phyloP scores from a whole-genome alignment of 2,797 vertebrate genomes.

The Apogon talboti region DNA sequence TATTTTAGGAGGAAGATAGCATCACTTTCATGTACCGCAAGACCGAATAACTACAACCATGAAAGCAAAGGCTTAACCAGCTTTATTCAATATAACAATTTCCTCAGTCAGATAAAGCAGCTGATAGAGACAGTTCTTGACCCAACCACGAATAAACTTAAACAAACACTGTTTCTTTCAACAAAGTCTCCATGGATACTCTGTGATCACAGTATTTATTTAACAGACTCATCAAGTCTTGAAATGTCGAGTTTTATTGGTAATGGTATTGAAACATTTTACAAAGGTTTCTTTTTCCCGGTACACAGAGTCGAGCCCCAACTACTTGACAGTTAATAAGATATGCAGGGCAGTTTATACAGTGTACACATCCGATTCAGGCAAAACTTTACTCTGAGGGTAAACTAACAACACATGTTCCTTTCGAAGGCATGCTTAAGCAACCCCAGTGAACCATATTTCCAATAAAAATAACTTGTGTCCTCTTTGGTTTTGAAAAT shows the following conservation, averaged over 20 bases:
- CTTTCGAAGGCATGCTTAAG: conserved; percentile 26
- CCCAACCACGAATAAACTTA: conserved; percentile 19
- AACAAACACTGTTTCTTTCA: conserved; percentile 14
- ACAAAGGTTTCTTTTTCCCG: no score
- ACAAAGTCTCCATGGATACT: conserved; percentile 7
- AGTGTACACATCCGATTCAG: conserved; percentile 19
- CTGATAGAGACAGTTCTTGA: conserved; percentile 27
- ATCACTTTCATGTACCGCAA: conserved; percentile 4
- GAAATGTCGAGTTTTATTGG: background rate
- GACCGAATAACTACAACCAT: conserved; percentile 17
- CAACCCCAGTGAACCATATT: conserved; percentile 28
- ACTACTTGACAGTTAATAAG: conserved; percentile 22
- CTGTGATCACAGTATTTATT: background rate
- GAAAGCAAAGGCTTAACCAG: conserved; percentile 28
- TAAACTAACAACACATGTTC: conserved; percentile 59
- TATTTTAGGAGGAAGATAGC: conserved; percentile 17
- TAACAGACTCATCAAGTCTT: background rate
- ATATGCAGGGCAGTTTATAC: conserved; percentile 20
- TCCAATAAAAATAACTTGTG: conserved; percentile 45
- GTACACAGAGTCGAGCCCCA: background rate
- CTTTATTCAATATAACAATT: conserved; percentile 41
- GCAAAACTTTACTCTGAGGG: conserved; percentile 43
- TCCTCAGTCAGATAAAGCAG: conserved; percentile 27
- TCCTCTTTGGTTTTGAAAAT: conserved; percentile 39
- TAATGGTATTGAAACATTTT: no score